Percentiles rank a stretch among this genome's conserved stretches.
phyloP scores from a whole-genome alignment of 2,797 vertebrate genomes.

The Pogonophryne albipinna region DNA sequence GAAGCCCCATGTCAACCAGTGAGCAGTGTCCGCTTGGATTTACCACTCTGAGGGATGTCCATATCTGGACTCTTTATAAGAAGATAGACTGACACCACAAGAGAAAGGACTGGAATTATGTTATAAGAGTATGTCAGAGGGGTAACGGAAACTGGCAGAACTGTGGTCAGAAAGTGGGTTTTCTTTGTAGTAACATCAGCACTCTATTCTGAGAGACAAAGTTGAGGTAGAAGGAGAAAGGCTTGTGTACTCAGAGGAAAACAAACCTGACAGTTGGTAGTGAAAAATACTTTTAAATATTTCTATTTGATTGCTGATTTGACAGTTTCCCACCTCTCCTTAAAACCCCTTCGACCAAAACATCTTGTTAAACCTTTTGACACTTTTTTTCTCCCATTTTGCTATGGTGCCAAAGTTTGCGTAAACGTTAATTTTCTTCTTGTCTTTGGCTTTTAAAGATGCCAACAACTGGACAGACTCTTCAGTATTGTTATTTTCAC shows the following conservation, averaged over 20 bases:
- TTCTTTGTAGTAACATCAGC: constrained; percentile 13
- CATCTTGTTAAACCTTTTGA: constrained; percentile 39
- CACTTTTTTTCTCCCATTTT: constrained; percentile 56
- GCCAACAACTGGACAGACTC: constrained; percentile 51
- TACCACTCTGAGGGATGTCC: constrained; percentile 11
- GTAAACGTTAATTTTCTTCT: constrained; percentile 32
- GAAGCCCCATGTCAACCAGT: constrained; percentile 87
- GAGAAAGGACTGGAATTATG: constrained; percentile 9
- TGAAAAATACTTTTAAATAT: constrained; percentile 32
- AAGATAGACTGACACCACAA: constrained; percentile 27
- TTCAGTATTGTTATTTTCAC: constrained; percentile 36
- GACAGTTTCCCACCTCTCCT: constrained; percentile 20
- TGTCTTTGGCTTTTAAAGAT: constrained; percentile 24
- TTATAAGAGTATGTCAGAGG: not conserved
- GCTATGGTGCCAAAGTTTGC: constrained; percentile 38
- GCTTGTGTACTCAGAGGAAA: constrained; percentile 31
- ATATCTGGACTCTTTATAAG: constrained; percentile 32
- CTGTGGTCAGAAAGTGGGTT: constrained; percentile 28
- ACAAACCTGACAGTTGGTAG: constrained; percentile 18
- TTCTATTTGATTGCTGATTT: constrained; percentile 32
- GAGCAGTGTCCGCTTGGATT: constrained; percentile 42
- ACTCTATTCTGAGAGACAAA: constrained; percentile 15
- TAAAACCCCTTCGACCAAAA: constrained; percentile 26
- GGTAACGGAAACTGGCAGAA: constrained; percentile 1
- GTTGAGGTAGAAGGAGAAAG: constrained; percentile 11